Evolutionary conservation across 2,888 invertebrate species (phyloP).

Genomic region (Caenorhabditis drosophilae): DNA sequence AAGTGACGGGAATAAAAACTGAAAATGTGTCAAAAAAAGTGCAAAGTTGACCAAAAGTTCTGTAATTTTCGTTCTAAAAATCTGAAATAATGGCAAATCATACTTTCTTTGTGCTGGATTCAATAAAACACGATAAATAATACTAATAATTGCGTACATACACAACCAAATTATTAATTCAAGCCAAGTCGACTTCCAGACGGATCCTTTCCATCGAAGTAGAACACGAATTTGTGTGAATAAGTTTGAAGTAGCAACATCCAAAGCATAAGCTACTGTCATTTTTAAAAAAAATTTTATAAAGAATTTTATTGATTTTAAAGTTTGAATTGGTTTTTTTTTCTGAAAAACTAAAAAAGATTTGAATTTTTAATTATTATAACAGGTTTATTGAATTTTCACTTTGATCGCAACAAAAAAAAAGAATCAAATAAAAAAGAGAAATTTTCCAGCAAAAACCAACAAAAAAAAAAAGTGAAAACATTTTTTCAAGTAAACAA

Average conservation of each 20-base stretch:
- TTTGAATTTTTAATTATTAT: too few relatives aligned
- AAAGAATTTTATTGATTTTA: too few relatives aligned
- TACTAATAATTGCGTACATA: slow-evolving; percentile 35
- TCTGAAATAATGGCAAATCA: slow-evolving; percentile 2
- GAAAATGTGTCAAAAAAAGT: slow-evolving; percentile 60
- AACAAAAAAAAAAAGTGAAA: too few relatives aligned
- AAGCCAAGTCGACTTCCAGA: slow-evolving; percentile 45
- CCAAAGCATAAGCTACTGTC: slow-evolving; percentile 63
- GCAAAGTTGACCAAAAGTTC: slow-evolving; percentile 58
- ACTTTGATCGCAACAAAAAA: too few relatives aligned
- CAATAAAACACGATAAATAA: slow-evolving; percentile 48
- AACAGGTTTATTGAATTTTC: too few relatives aligned
- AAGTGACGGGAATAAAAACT: slow-evolving; percentile 61
- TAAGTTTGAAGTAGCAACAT: slow-evolving; percentile 57
- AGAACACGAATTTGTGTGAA: slow-evolving; percentile 52
- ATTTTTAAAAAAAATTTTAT: slow-evolving; percentile 37
- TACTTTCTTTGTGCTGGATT: slow-evolving; percentile 48
- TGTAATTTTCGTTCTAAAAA: slow-evolving; percentile 12
- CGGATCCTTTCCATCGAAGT: slow-evolving; percentile 56
- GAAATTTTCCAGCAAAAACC: too few relatives aligned
- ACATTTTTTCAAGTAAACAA: too few relatives aligned
- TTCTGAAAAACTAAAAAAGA: too few relatives aligned
- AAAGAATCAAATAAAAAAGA: too few relatives aligned
- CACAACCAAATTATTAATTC: slow-evolving; percentile 54
- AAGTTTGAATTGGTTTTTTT: too few relatives aligned